phyloP scores from a whole-genome alignment of 2,888 invertebrate species.

The Erebia ligea region DNA sequence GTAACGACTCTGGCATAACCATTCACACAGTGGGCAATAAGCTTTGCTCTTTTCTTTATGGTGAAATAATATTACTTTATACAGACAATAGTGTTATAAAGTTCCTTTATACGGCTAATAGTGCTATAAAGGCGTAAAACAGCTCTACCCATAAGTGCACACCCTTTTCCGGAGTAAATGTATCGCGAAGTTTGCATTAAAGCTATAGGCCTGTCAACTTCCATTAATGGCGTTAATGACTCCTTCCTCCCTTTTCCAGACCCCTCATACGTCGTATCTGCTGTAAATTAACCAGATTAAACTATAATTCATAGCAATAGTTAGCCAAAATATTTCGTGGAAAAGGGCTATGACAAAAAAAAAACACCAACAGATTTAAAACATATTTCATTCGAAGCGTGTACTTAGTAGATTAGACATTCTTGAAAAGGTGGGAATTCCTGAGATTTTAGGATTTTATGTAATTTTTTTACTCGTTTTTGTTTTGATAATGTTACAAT shows the following conservation, averaged over 20 bases:
- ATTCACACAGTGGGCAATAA: conserved; percentile 2
- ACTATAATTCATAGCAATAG: too few species aligned
- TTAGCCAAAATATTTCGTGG: too few species aligned
- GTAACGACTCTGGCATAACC: conserved; percentile 5
- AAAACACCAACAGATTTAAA: too few species aligned
- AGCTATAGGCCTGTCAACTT: conserved; percentile 17
- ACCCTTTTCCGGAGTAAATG: conserved; percentile 21
- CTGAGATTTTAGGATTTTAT: too few species aligned
- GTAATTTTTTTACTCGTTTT: too few species aligned
- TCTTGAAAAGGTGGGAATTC: too few species aligned
- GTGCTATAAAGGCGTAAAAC: conserved; percentile 12
- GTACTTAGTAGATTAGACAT: too few species aligned
- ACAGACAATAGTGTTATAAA: conserved; percentile 9
- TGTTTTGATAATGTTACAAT: too few species aligned
- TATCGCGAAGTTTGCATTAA: conserved; percentile 19
- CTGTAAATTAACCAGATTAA: conserved; percentile 1
- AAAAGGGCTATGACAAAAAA: too few species aligned
- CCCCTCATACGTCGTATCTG: too few species aligned
- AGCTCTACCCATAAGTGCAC: conserved; percentile 6
- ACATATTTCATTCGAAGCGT: too few species aligned
- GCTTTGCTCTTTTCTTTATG: neutral
- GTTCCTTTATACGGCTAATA: conserved; percentile 9
- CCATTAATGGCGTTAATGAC: conserved; percentile 51
- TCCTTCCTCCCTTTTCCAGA: conserved; percentile 42
- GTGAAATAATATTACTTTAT: conserved; percentile 2